phyloP scores from a whole-genome alignment of 2,888 invertebrate genomes.

The Drosophila parthenogenetica region DNA sequence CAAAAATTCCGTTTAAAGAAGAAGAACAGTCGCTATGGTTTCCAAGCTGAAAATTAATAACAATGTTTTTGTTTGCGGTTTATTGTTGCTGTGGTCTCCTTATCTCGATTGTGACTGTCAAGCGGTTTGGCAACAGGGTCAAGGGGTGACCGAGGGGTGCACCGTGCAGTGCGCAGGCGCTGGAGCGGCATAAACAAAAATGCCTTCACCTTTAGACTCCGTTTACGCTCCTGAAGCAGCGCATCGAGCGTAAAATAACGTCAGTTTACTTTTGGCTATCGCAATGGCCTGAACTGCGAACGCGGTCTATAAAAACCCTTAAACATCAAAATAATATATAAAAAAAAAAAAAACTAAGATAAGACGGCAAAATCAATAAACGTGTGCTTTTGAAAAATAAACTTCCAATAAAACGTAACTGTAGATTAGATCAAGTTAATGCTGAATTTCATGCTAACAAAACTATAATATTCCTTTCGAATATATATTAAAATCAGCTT shows the following conservation, averaged over 20 bases:
- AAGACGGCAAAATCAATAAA: slow-evolving; percentile 72
- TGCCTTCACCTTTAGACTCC: slow-evolving; percentile 61
- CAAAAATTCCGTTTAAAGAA: not conserved
- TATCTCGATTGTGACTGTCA: slow-evolving; percentile 8
- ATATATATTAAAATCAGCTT: slow-evolving; percentile 5
- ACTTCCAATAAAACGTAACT: slow-evolving; percentile 43
- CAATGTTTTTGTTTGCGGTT: slow-evolving; percentile 7
- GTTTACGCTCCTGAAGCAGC: slow-evolving; percentile 24
- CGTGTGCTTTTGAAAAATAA: slow-evolving; percentile 52
- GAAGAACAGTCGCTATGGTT: slow-evolving; percentile 13
- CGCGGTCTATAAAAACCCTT: slow-evolving; percentile 40
- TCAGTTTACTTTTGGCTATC: slow-evolving; percentile 70
- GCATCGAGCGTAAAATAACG: slow-evolving; percentile 54
- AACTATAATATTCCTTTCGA: slow-evolving; percentile 6
- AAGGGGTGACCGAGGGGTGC: slow-evolving; percentile 4
- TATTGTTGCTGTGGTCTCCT: slow-evolving; percentile 5
- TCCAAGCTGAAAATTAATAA: slow-evolving; percentile 9
- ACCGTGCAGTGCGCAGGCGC: slow-evolving; percentile 55
- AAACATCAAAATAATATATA: not conserved
- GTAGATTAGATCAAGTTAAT: slow-evolving; percentile 66
- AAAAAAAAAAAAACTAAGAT: slow-evolving; percentile 40
- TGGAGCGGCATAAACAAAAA: slow-evolving; percentile 75
- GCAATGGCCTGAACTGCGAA: slow-evolving; percentile 56
- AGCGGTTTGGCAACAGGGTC: not conserved
- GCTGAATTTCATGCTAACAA: slow-evolving; percentile 54